Conservation (phyloP, 2,113 vertebrate species). For the Chascanopsetta lugubris region DNA sequence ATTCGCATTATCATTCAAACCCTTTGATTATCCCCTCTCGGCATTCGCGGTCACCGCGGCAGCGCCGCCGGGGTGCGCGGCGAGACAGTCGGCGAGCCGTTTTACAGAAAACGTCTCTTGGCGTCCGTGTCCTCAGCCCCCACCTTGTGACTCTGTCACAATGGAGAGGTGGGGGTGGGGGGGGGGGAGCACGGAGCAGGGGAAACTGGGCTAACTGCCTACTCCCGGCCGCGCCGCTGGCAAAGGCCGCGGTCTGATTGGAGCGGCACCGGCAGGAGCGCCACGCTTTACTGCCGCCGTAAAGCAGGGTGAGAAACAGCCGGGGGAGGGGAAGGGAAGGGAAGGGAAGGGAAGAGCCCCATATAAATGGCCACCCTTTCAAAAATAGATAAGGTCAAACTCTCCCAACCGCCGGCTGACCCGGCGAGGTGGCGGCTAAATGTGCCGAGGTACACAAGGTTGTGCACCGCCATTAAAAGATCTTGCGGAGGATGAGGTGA, state of each 20-base stretch:
- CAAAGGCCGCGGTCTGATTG: slow-evolving; percentile 52
- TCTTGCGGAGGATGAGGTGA: slow-evolving; percentile 41
- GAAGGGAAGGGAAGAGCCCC: slow-evolving; percentile 42
- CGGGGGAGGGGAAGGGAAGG: slow-evolving; percentile 42
- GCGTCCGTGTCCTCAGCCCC: slow-evolving; percentile 51
- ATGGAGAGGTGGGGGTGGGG: too few relatives aligned
- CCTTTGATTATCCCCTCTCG: slow-evolving; percentile 42
- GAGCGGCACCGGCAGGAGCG: slow-evolving; percentile 64
- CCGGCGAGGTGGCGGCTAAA: slow-evolving; percentile 55
- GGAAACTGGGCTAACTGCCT: slow-evolving; percentile 62
- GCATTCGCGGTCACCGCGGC: slow-evolving; percentile 47
- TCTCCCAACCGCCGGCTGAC: slow-evolving; percentile 39
- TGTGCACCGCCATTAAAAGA: slow-evolving; percentile 58
- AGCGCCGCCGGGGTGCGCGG: slow-evolving; percentile 35
- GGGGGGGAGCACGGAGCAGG: slow-evolving; percentile 55
- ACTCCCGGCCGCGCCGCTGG: slow-evolving; percentile 63
- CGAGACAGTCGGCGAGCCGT: slow-evolving; percentile 49
- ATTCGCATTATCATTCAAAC: slow-evolving; percentile 55
- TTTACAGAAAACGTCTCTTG: slow-evolving; percentile 59
- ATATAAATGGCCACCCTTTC: slow-evolving; percentile 64
- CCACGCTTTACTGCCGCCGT: slow-evolving; percentile 59
- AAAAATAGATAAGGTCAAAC: slow-evolving; percentile 72
- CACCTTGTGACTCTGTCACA: slow-evolving; percentile 60
- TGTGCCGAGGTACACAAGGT: slow-evolving; percentile 49
- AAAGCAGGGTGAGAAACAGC: slow-evolving; percentile 63